Evolutionary conservation across 2,113 vertebrate species (phyloP).

Genomic region (Gobiocypris rarus): DNA sequence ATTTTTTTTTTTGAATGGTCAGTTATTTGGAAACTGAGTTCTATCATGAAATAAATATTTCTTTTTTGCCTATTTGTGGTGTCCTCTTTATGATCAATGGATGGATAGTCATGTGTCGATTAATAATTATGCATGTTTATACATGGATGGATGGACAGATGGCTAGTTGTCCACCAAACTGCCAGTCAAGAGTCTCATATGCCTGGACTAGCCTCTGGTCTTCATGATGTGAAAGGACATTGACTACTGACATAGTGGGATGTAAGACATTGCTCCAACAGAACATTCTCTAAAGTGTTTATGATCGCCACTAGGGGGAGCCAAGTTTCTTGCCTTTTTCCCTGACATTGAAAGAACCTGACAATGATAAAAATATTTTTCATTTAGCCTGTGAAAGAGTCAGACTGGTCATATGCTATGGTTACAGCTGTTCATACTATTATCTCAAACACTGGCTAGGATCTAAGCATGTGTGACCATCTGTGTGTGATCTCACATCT

Average conservation of each 20-base stretch:
- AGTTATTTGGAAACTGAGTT: slow-evolving; percentile 76
- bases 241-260: neutral
- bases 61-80: slow-evolving; percentile 66
- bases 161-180: no score
- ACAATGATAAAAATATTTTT: neutral
- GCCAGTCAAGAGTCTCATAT: no score
- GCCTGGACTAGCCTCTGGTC: no score
- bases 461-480: neutral
- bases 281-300: neutral
- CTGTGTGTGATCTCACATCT: neutral
- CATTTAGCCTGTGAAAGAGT: neutral
- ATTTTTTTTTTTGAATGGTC: slow-evolving; percentile 73
- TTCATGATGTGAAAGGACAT: neutral
- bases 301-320: slow-evolving; percentile 37
- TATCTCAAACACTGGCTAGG: neutral
- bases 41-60: slow-evolving; percentile 85
- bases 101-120: no score
- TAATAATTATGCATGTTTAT: no score
- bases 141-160: no score
- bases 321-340: slow-evolving; percentile 15
- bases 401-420: neutral
- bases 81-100: slow-evolving; percentile 19
- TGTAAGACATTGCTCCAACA: neutral
- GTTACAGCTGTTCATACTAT: neutral
- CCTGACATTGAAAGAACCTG: neutral